Percentiles rank a stretch among this genome's conserved stretches.
Evolutionary conservation across 2,888 invertebrate species (phyloP).

Genomic region (Eurytoma californica): DNA sequence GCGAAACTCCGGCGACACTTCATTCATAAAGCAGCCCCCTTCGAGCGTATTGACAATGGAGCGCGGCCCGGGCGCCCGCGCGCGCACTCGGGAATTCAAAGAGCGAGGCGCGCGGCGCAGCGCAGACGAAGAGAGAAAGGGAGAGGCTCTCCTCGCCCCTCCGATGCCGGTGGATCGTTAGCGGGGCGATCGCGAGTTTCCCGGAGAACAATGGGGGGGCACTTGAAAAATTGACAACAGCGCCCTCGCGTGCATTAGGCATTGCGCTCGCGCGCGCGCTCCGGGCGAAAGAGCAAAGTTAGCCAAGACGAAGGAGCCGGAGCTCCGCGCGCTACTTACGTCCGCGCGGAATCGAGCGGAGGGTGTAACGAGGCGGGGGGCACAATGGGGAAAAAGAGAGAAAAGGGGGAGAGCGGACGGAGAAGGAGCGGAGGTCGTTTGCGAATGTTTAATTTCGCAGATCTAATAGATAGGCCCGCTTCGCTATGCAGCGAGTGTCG

Average conservation of each 20-base stretch:
- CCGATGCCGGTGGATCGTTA: slow-evolving; percentile 22
- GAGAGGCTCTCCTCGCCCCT: not conserved
- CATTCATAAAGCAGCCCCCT: slow-evolving; percentile 42
- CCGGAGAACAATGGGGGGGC: slow-evolving; percentile 42
- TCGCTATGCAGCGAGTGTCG: slow-evolving; percentile 41
- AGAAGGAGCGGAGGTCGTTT: slow-evolving; percentile 33
- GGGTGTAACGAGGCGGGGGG: not conserved
- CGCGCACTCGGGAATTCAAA: slow-evolving; percentile 32
- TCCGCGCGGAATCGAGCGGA: not conserved
- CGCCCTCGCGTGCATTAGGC: slow-evolving; percentile 49
- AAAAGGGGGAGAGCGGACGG: not conserved
- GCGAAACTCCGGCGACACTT: slow-evolving; percentile 6
- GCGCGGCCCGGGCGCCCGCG: not conserved
- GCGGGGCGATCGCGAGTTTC: slow-evolving; percentile 6
- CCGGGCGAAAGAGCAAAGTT: slow-evolving; percentile 46
- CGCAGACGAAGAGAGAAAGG: not conserved
- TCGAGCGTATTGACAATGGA: slow-evolving; percentile 24
- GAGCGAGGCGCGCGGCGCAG: not conserved
- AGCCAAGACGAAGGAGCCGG: not conserved
- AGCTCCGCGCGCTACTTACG: not conserved
- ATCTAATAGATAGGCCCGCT: slow-evolving; percentile 51
- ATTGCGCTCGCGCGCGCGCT: slow-evolving; percentile 2
- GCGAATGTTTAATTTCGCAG: slow-evolving; percentile 58
- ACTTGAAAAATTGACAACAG: slow-evolving; percentile 53
- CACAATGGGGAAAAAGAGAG: slow-evolving; percentile 1